These are phyloP conservation scores for Onychorhynchus coronatus DNA, from an alignment of 2,113 vertebrate species.

Conservation along the genomic window DNA sequence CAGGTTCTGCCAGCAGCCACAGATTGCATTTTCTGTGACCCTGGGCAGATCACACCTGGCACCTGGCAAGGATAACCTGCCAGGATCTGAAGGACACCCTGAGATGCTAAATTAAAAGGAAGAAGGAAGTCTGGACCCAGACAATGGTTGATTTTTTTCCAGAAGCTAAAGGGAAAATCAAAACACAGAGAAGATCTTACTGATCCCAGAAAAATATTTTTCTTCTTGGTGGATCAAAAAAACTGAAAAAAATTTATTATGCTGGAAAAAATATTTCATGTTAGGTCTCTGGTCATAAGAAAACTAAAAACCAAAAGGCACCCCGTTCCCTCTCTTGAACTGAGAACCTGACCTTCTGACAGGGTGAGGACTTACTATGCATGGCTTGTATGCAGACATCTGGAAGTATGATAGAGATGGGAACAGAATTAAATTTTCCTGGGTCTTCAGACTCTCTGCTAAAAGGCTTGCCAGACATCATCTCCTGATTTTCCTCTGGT, in stretches of 20 bases:
- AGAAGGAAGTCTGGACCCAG: neutral
- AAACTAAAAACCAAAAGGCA: neutral
- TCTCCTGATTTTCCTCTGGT: neutral
- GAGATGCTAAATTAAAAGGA: neutral
- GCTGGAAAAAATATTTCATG: neutral
- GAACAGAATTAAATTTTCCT: neutral
- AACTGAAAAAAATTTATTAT: neutral
- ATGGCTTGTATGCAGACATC: neutral
- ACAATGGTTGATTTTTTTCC: neutral
- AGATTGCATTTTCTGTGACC: neutral
- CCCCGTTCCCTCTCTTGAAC: neutral
- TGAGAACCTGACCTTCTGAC: neutral
- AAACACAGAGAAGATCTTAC: neutral
- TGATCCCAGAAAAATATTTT: neutral
- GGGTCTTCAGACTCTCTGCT: neutral
- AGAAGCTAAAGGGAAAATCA: neutral
- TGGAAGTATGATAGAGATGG: neutral
- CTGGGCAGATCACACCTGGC: neutral
- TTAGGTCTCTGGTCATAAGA: neutral
- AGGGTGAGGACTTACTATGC: neutral
- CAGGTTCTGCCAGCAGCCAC: neutral
- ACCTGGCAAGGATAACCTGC: neutral
- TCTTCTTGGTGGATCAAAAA: neutral
- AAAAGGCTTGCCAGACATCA: neutral
- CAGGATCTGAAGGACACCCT: neutral